These are phyloP conservation scores for Mesorhabditis sp. DNA, from an alignment of 2,888 invertebrate species.

Conservation along the genomic window DNA sequence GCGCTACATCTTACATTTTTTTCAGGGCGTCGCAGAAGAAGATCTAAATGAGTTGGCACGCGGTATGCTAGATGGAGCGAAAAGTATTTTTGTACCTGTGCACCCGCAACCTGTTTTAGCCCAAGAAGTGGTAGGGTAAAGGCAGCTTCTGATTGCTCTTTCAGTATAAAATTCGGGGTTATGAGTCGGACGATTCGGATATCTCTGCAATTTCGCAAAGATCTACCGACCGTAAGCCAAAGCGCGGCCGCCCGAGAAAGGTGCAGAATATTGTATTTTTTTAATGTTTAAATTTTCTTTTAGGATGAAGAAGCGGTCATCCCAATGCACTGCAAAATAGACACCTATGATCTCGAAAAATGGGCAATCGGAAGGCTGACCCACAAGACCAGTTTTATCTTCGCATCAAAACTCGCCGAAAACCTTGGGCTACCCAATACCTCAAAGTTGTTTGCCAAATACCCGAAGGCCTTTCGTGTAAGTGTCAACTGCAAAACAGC, in stretches of 20 bases:
- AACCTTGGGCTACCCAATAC: neutral
- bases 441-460: neutral
- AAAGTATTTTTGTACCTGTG: slow-evolving; percentile 32
- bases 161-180: slow-evolving; percentile 16
- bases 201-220: slow-evolving; percentile 22
- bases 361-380: slow-evolving; percentile 51
- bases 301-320: slow-evolving; percentile 33
- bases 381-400: slow-evolving; percentile 36
- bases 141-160: neutral
- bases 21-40: slow-evolving; percentile 40
- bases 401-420: slow-evolving; percentile 39
- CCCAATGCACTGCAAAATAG: slow-evolving; percentile 34
- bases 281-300: slow-evolving; percentile 7
- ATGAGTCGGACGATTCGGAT: slow-evolving; percentile 32
- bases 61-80: slow-evolving; percentile 49
- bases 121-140: neutral
- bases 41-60: slow-evolving; percentile 43
- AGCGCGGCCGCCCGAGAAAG: slow-evolving; percentile 26
- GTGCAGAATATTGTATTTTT: neutral
- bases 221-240: slow-evolving; percentile 21
- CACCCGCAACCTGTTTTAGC: neutral
- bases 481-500: neutral
- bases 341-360: slow-evolving; percentile 36
- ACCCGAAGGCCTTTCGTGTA: neutral
- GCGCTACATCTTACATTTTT: neutral